phyloP scores from a whole-genome alignment of 2,888 invertebrate species.

The Agrypnus murinus region DNA sequence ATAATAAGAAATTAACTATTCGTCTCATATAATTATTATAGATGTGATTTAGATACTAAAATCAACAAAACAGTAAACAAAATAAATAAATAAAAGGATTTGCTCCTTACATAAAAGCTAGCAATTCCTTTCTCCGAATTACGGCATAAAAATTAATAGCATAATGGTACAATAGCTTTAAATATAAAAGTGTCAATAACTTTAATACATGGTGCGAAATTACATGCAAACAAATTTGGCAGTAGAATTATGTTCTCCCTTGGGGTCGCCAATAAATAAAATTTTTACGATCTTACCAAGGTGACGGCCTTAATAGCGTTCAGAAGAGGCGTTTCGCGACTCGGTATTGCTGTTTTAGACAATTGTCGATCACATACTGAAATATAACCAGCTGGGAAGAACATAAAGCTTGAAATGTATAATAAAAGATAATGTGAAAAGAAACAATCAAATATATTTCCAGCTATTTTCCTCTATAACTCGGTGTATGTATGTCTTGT shows the following conservation, averaged over 20 bases:
- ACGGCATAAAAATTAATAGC: constrained; percentile 11
- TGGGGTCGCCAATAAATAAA: constrained; percentile 51
- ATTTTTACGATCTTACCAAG: constrained; percentile 51
- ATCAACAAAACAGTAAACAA: too few species aligned
- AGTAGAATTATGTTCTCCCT: constrained; percentile 47
- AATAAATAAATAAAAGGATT: too few species aligned
- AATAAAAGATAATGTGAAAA: too few species aligned
- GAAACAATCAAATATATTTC: too few species aligned
- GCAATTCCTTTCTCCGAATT: constrained; percentile 6
- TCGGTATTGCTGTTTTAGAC: constrained; percentile 43
- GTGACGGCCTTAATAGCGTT: constrained; percentile 44
- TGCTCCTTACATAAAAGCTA: background rate
- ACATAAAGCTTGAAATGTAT: constrained; percentile 35
- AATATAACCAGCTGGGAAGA: constrained; percentile 53
- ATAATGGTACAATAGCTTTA: constrained; percentile 20
- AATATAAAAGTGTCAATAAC: constrained; percentile 41
- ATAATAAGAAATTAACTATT: too few species aligned
- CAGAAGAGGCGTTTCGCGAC: constrained; percentile 35
- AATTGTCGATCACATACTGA: constrained; percentile 53
- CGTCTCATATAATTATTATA: too few species aligned
- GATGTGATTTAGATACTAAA: too few species aligned
- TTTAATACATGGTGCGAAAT: constrained; percentile 44
- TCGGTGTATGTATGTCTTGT: too few species aligned
- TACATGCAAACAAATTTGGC: constrained; percentile 51
- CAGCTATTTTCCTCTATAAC: too few species aligned